These are phyloP conservation scores for Argentina silus DNA, from an alignment of 2,797 vertebrate genomes.

Conservation along the genomic window DNA sequence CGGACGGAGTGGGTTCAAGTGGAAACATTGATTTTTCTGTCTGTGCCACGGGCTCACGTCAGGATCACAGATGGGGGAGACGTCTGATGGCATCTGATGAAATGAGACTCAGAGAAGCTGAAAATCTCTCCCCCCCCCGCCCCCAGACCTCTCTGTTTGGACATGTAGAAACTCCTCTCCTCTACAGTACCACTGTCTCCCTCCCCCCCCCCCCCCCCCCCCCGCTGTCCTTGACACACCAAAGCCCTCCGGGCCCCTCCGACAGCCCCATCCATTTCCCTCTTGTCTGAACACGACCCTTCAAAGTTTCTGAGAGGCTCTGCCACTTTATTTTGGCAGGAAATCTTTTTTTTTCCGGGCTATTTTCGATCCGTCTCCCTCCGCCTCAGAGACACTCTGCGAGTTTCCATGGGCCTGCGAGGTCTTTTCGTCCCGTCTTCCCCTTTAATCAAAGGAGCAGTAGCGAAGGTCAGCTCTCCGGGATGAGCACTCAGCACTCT, in stretches of 20 bases:
- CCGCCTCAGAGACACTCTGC: slow-evolving; percentile 39
- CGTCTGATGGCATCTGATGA: slow-evolving; percentile 20
- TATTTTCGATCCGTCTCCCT: slow-evolving; percentile 30
- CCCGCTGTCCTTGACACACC: background rate
- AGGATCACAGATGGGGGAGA: slow-evolving; percentile 7
- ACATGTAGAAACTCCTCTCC: background rate
- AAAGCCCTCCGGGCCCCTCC: background rate
- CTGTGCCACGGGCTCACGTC: slow-evolving; percentile 44
- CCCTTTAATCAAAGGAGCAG: slow-evolving; percentile 27
- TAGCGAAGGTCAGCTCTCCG: slow-evolving; percentile 37
- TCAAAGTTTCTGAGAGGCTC: slow-evolving; percentile 36
- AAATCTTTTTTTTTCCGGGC: slow-evolving; percentile 30
- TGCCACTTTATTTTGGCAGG: slow-evolving; percentile 49
- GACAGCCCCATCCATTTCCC: background rate
- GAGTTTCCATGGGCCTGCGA: slow-evolving; percentile 30
- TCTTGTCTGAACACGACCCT: slow-evolving; percentile 25
- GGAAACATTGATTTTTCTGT: slow-evolving; percentile 42
- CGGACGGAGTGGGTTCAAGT: slow-evolving; percentile 33
- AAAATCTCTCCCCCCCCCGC: slow-evolving; percentile 2
- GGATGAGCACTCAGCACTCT: slow-evolving; percentile 16
- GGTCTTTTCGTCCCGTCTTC: slow-evolving; percentile 33
- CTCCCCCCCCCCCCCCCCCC: background rate
- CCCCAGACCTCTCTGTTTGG: slow-evolving; percentile 7
- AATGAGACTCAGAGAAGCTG: slow-evolving; percentile 21
- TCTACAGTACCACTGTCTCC: too few species aligned